These are phyloP conservation scores for Meteorus colon DNA, from an alignment of 2,888 invertebrate genomes.

Conservation along the genomic window DNA sequence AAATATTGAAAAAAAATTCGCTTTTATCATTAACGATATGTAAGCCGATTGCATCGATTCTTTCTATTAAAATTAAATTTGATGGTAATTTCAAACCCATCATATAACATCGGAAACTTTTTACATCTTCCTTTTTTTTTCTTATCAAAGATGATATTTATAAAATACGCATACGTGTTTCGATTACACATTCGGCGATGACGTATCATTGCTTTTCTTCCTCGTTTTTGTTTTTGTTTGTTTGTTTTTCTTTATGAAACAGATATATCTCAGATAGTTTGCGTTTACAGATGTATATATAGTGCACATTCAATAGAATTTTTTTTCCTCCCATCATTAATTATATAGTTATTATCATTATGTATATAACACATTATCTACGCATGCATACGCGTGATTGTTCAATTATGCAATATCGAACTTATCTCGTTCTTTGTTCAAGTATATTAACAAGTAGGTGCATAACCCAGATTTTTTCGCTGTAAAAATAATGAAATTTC, in stretches of 20 bases:
- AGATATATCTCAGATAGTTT: background rate
- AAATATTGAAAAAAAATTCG: background rate
- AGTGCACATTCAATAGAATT: background rate
- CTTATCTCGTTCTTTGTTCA: background rate
- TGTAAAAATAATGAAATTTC: slow-evolving; percentile 89
- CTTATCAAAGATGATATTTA: background rate
- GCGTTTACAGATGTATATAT: background rate
- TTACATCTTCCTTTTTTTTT: background rate
- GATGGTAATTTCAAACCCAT: background rate
- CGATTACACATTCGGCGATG: slow-evolving; percentile 12
- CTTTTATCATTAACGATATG: slow-evolving; percentile 11
- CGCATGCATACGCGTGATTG: slow-evolving; percentile 14
- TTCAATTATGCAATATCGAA: slow-evolving; percentile 27
- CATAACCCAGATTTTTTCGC: slow-evolving; percentile 80
- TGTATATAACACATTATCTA: slow-evolving; percentile 16
- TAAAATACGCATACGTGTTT: background rate
- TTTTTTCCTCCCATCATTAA: background rate
- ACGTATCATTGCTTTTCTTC: background rate
- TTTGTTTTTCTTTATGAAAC: background rate
- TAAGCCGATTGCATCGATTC: slow-evolving; percentile 1
- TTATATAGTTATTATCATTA: slow-evolving; percentile 13
- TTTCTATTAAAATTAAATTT: background rate
- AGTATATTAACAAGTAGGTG: slow-evolving; percentile 73
- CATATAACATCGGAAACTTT: background rate
- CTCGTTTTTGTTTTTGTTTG: background rate